A percentile compares a stretch with the other conserved stretches of the same genome.
Conservation (phyloP, 1,140 invertebrate species). For the Zaprionus inermis region DNA sequence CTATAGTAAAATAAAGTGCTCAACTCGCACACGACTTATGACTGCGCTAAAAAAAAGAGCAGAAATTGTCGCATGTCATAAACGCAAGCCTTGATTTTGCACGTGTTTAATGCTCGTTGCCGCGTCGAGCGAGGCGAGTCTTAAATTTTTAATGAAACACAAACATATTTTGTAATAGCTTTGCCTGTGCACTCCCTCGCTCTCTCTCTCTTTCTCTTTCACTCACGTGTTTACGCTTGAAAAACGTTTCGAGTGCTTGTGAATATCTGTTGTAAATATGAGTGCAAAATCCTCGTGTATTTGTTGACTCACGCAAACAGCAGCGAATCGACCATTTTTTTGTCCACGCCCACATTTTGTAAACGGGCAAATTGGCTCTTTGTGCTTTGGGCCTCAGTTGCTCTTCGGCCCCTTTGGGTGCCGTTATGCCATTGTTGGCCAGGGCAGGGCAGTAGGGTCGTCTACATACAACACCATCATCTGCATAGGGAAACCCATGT, state of each 20-base stretch:
- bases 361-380: conserved; percentile 60
- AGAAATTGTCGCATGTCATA: conserved; percentile 71
- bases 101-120: conserved; percentile 21
- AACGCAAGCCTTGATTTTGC: conserved; percentile 51
- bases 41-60: conserved; percentile 24
- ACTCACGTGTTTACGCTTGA: conserved; percentile 34
- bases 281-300: conserved; percentile 38
- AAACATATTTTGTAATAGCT: conserved; percentile 78
- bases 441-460: background rate
- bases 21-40: background rate
- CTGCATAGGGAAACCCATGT: too few relatives aligned
- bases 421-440: conserved; percentile 28
- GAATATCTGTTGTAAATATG: conserved; percentile 44
- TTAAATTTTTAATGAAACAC: conserved; percentile 80
- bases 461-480: background rate
- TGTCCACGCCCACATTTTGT: conserved; percentile 21
- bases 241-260: conserved; percentile 55
- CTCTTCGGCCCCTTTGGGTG: conserved; percentile 53
- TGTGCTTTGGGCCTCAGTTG: conserved; percentile 50
- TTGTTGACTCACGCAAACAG: conserved; percentile 43
- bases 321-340: conserved; percentile 37
- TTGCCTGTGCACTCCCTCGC: conserved; percentile 26
- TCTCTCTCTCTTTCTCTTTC: background rate
- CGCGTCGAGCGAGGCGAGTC: conserved; percentile 24
- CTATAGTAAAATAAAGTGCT: background rate